Evolutionary conservation across 2,113 vertebrate species (phyloP).

Genomic region (Upupa epops): DNA sequence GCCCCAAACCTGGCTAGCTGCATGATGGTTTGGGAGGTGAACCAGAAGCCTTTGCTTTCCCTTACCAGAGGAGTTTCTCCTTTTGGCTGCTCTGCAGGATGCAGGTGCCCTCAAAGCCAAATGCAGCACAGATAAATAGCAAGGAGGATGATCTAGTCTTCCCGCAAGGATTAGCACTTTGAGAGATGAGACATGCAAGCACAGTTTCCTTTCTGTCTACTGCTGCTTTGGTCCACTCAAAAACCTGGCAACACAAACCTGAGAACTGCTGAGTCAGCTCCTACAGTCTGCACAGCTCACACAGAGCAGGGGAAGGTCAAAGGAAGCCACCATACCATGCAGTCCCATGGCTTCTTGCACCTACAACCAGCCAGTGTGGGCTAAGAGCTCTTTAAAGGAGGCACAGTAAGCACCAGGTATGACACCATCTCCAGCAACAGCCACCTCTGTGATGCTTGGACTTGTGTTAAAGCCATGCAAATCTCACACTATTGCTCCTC

Average conservation of each 20-base stretch:
- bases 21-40: background rate
- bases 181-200: background rate
- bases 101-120: background rate
- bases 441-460: rapidly evolving
- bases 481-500: background rate
- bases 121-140: background rate
- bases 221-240: background rate
- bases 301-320: background rate
- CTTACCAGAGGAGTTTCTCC: background rate
- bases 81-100: background rate
- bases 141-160: background rate
- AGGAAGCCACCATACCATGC: rapidly evolving
- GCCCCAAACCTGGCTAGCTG: background rate
- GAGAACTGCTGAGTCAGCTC: background rate
- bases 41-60: background rate
- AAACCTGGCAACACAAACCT: background rate
- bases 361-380: background rate
- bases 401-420: rapidly evolving
- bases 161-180: background rate
- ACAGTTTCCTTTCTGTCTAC: background rate
- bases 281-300: rapidly evolving
- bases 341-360: background rate
- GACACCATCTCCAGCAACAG: rapidly evolving
- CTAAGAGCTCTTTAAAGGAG: background rate
- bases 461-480: rapidly evolving